Evolutionary conservation across 2,113 vertebrate genomes (phyloP).

Genomic region (Nicator chloris): DNA sequence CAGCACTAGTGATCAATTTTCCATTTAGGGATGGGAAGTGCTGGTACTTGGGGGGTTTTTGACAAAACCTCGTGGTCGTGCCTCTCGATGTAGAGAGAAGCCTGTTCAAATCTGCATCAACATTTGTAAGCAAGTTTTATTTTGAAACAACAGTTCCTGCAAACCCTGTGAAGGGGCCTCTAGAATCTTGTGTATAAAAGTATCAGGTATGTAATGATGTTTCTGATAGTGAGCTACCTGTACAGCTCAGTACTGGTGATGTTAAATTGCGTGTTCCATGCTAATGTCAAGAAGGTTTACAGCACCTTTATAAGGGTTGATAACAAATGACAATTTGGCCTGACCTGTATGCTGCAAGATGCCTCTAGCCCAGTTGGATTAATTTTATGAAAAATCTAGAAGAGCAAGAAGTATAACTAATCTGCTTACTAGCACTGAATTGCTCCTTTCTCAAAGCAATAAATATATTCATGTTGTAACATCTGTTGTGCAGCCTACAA

Average conservation of each 20-base stretch:
- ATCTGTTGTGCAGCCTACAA: slow-evolving; percentile 62
- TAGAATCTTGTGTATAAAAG: background rate
- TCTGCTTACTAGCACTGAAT: slow-evolving; percentile 69
- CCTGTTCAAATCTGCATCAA: background rate
- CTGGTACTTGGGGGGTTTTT: background rate
- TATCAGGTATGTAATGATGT: background rate
- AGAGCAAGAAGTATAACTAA: slow-evolving; percentile 63
- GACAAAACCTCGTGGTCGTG: background rate
- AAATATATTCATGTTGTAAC: slow-evolving; percentile 70
- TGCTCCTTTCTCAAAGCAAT: slow-evolving; percentile 73
- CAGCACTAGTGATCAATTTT: background rate
- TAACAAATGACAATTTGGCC: slow-evolving; percentile 1
- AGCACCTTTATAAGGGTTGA: slow-evolving; percentile 13
- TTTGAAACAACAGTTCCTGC: background rate
- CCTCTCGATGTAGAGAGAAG: background rate
- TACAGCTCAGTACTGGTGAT: background rate
- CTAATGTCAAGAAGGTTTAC: slow-evolving; percentile 48
- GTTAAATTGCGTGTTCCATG: background rate
- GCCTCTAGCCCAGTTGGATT: slow-evolving; percentile 68
- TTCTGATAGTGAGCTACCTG: background rate
- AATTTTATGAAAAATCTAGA: slow-evolving; percentile 53
- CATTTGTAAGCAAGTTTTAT: background rate
- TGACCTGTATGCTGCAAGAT: slow-evolving; percentile 56
- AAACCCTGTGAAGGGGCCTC: background rate
- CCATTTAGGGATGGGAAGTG: background rate